Conservation (phyloP, 2,113 vertebrate genomes). For the Dicerorhinus sumatrensis region DNA sequence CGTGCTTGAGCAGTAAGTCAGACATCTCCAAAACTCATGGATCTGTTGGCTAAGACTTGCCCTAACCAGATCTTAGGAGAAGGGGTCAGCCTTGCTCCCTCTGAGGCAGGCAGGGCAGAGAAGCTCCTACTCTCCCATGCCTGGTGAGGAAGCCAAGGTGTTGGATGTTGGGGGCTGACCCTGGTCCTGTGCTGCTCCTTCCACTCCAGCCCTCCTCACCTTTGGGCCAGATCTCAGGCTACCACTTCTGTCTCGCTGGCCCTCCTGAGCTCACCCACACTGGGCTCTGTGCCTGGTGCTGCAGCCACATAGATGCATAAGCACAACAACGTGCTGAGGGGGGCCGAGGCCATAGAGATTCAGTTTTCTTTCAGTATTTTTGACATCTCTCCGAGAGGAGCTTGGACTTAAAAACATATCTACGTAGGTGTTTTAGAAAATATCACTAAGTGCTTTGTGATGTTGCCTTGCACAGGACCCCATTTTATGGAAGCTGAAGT, state of each 20-base stretch:
- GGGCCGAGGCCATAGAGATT: neutral
- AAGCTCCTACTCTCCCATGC: neutral
- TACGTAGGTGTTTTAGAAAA: neutral
- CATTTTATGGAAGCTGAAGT: neutral
- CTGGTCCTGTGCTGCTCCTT: neutral
- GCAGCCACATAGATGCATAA: neutral
- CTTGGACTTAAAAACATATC: neutral
- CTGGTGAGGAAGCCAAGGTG: neutral
- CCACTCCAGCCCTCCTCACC: neutral
- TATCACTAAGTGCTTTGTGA: neutral
- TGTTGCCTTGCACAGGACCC: neutral
- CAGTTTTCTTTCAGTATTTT: conserved; percentile 43
- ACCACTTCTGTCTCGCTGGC: neutral
- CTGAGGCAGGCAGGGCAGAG: neutral
- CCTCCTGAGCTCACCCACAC: neutral
- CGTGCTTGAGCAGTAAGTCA: neutral
- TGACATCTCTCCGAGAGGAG: conserved; percentile 35
- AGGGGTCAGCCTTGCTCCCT: neutral
- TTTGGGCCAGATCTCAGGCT: neutral
- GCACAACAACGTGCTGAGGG: neutral
- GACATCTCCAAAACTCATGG: neutral
- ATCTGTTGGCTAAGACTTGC: neutral
- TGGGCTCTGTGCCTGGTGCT: neutral
- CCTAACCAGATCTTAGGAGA: neutral
- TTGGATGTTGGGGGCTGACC: neutral